Conservation (phyloP, 2,888 invertebrate species). For the Diachrysia chrysitis region DNA sequence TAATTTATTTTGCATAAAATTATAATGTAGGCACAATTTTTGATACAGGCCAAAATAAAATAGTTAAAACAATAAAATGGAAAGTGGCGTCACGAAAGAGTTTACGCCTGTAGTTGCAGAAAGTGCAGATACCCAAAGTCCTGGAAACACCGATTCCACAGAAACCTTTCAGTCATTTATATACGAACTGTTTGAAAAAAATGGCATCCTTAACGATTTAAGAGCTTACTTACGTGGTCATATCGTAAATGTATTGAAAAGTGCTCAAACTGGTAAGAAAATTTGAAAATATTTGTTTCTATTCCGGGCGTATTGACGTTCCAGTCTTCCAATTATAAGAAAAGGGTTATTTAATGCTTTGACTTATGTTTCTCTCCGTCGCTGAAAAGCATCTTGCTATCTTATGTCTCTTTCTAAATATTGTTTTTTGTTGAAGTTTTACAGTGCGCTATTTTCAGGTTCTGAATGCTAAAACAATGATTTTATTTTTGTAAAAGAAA, state of each 20-base stretch:
- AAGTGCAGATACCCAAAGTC: constrained; percentile 56
- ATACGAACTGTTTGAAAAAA: constrained; percentile 89
- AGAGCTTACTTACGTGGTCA: constrained; percentile 89
- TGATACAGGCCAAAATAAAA: constrained; percentile 27
- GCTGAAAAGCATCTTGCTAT: neutral
- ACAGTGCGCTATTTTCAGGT: neutral
- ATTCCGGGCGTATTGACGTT: constrained; percentile 1
- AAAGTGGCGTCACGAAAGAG: constrained; percentile 55
- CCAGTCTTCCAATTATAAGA: neutral
- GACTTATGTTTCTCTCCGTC: constrained; percentile 17
- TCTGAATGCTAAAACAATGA: neutral
- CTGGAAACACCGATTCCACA: constrained; percentile 66
- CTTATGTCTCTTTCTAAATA: constrained; percentile 21
- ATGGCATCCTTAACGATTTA: constrained; percentile 89
- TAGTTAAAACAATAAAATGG: constrained; percentile 67
- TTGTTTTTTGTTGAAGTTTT: constrained; percentile 12
- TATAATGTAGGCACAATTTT: constrained; percentile 53
- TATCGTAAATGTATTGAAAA: constrained; percentile 88
- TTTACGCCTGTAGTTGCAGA: constrained; percentile 43
- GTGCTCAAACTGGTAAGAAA: constrained; percentile 78
- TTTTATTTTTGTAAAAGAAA: too few species aligned
- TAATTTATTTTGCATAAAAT: constrained; percentile 56
- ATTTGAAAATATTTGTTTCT: constrained; percentile 1
- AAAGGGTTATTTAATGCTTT: constrained; percentile 17
- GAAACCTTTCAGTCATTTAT: constrained; percentile 90